Base-by-base conservation (phyloP, 2,113 vertebrate genomes). In the Synchiropus splendidus region DNA sequence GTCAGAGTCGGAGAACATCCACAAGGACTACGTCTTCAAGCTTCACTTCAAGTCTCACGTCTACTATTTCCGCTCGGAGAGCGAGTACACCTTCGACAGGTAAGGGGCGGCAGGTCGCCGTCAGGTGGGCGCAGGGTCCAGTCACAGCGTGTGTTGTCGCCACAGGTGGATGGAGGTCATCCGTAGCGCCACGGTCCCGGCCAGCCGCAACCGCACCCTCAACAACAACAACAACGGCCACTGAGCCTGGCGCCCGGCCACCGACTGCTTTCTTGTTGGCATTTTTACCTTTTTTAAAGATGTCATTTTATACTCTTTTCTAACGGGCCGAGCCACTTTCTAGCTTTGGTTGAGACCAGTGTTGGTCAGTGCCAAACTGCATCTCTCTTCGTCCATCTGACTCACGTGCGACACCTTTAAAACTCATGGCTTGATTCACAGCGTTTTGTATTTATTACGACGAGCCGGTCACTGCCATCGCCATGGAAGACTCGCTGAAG, bases 81-180 rank as follows among this genome's bases (percentile, higher is more conserved):
- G 90, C 6, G 90, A 98, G 77, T 97, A 99, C 63, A 91, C 91
- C 0, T 99, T 98, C 39, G 92, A 97, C 67, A 91, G 95, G 95
- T 97, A 78, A 17, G 1, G 16, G 3, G 6, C 6, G 5, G 9
- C 14, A 34, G 10, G 9, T 36, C 5, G 1, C 1, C 5, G 2
- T 12, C 11, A 33, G 31, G 31, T 33, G 31, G 34, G 12, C 34
- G 34, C 5, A 2, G 21, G n/a, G 21, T 27, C 8, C 8, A 8
- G 4, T 27, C 4, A 27, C 21, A 12, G 13, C 12, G 18, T 10
- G 11, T 18, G 12, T 15, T 10, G 31, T 12, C 42, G 31, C 5
- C 1, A 1, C 67, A 98, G 95, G 79, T 99, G 95, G 95, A 98
- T 99, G 93, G 91, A 96, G 70, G 95, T 98, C 45, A 97, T 99